These are phyloP conservation scores for Drosophila birchii DNA, from an alignment of 2,888 invertebrate species.

Conservation along the genomic window DNA sequence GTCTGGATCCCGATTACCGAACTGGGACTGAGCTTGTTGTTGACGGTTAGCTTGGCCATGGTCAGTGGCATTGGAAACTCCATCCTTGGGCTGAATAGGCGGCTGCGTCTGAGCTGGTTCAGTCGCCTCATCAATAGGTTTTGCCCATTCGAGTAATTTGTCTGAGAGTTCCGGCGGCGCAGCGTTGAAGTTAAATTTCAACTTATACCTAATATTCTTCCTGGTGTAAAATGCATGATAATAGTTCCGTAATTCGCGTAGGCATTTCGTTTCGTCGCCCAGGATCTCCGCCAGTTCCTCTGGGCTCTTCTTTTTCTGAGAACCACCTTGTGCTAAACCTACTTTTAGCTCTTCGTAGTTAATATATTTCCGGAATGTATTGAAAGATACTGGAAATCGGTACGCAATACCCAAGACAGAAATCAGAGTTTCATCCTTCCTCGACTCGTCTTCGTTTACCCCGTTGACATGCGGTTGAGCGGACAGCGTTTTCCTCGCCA, in stretches of 20 bases:
- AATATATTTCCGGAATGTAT: slow-evolving; percentile 40
- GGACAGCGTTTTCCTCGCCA: neutral
- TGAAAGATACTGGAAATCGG: slow-evolving; percentile 51
- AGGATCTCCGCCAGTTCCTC: neutral
- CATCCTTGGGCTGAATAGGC: neutral
- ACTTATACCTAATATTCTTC: neutral
- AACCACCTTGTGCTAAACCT: slow-evolving; percentile 9
- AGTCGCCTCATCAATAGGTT: neutral
- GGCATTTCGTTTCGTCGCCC: neutral
- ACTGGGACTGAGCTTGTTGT: no score
- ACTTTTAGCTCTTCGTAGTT: slow-evolving; percentile 28
- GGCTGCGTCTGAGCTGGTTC: neutral
- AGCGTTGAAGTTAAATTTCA: neutral
- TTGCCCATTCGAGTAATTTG: slow-evolving; percentile 25
- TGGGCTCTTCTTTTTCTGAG: neutral
- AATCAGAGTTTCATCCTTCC: slow-evolving; percentile 15
- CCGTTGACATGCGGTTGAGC: no score
- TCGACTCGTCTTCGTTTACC: neutral
- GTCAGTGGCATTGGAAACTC: no score
- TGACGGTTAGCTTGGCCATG: no score
- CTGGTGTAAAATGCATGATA: slow-evolving; percentile 1
- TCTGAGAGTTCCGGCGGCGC: neutral
- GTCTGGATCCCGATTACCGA: neutral
- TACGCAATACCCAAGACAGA: slow-evolving; percentile 15
- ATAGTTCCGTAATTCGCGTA: neutral